Conservation (phyloP, 1,140 invertebrate genomes). For the Camponotus vicinus region DNA sequence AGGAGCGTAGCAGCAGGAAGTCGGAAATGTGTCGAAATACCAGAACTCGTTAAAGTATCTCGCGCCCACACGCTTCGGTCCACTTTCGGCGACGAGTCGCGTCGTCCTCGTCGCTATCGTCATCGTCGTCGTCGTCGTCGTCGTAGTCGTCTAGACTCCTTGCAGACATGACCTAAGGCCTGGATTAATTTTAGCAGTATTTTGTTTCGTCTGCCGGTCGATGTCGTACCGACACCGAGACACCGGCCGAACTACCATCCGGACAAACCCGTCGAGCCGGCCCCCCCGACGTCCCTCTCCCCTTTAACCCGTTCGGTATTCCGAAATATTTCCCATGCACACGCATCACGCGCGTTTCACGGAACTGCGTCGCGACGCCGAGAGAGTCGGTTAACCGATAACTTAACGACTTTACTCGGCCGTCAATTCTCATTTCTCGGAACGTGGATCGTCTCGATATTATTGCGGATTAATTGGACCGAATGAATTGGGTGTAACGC, state of each 20-base stretch:
- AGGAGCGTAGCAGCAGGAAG: slow-evolving; percentile 15
- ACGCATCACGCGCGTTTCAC: slow-evolving; percentile 55
- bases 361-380: slow-evolving; percentile 58
- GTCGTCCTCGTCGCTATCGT: slow-evolving; percentile 50
- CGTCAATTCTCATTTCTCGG: slow-evolving; percentile 12
- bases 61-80: slow-evolving; percentile 61
- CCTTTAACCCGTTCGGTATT: slow-evolving; percentile 62
- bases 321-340: slow-evolving; percentile 71
- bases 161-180: slow-evolving; percentile 82
- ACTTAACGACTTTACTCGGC: neutral
- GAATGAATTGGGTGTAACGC: neutral
- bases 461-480: neutral
- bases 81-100: slow-evolving; percentile 57
- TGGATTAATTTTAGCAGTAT: slow-evolving; percentile 83
- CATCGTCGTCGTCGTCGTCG: slow-evolving; percentile 62
- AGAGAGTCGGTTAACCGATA: slow-evolving; percentile 3
- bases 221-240: slow-evolving; percentile 34
- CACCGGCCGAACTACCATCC: slow-evolving; percentile 9
- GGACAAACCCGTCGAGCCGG: slow-evolving; percentile 53
- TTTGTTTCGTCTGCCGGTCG: slow-evolving; percentile 80
- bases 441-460: slow-evolving; percentile 25
- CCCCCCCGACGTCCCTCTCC: slow-evolving; percentile 28
- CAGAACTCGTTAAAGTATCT: slow-evolving; percentile 59
- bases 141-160: slow-evolving; percentile 76
- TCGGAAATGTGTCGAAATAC: slow-evolving; percentile 62